Base-by-base conservation (phyloP, 2,113 vertebrate species). In the Otocyon megalotis region DNA sequence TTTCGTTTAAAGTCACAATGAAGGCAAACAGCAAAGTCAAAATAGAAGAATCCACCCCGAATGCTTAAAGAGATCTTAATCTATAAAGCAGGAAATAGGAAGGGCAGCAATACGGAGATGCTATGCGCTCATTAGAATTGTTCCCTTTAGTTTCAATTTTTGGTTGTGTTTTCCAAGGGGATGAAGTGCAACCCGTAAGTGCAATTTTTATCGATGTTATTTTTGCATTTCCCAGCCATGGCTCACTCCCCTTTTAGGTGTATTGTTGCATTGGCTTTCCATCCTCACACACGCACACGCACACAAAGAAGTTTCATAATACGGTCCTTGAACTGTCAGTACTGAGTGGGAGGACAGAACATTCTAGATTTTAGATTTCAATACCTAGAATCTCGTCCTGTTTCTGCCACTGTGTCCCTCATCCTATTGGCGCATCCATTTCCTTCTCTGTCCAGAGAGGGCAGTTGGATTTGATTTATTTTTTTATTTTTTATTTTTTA, bases 11-110 rank as follows among this genome's bases (percentile, higher is more conserved):
- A 79, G 48, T 50, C 60, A 58, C 43, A 76, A 15, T 10, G 37
- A 94, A 54, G 72, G 69, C 69, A 71, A 81, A 95, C 84, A 32
- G 50, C 81, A 37, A 93, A 56, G 22, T 91, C 71, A 92, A 93
- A 80, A 35, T 28, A 85, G 50, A 95, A 76, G 12, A 71, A 71
- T 71, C 32, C 24, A 79, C 94, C 37, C 88, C 90, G 94, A 93
- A 83, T 26, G 16, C 32, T 35, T n/a, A 48, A 87, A 15, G 28
- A 87, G 74, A 71, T 93, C 56, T 67, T 88, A 48, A 56, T 86
- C 69, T 72, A 11, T 14, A 54, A 91, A 32, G 72, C 28, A 80
- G 84, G 90, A 95, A 94, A 14, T 69, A 93, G 93, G 90, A 63
- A 74, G 56, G 90, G 24, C 50, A 16, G 24, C 50, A 16, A 0